These are phyloP conservation scores for Chrysolina oricalcia DNA, from an alignment of 2,888 invertebrate genomes.

Conservation along the genomic window DNA sequence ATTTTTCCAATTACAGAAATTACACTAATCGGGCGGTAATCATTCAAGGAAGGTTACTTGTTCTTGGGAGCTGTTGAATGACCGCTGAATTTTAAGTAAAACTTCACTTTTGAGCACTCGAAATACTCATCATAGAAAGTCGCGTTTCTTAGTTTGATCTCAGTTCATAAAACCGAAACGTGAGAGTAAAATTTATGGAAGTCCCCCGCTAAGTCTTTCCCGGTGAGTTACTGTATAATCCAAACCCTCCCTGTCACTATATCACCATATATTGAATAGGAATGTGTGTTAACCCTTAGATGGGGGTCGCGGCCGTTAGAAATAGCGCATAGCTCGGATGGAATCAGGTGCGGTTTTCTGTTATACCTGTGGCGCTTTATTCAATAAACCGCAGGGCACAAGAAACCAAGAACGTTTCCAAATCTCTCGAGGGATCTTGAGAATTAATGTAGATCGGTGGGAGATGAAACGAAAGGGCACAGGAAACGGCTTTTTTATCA, in stretches of 20 bases:
- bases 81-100: no score
- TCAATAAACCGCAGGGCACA: constrained; percentile 5
- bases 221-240: not conserved
- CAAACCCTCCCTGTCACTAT: not conserved
- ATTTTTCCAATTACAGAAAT: no score
- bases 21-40: no score
- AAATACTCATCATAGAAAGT: no score
- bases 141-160: not conserved
- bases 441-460: constrained; percentile 13
- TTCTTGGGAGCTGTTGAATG: no score
- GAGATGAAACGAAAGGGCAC: constrained; percentile 17
- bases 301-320: constrained; percentile 30
- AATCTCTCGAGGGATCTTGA: constrained; percentile 28
- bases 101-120: no score
- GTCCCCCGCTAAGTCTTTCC: not conserved
- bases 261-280: not conserved
- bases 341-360: constrained; percentile 34
- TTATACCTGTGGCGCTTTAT: constrained; percentile 33
- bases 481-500: constrained; percentile 21
- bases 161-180: not conserved
- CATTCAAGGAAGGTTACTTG: no score
- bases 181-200: no score
- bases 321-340: constrained; percentile 19
- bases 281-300: constrained; percentile 26
- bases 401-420: not conserved